phyloP scores from a whole-genome alignment of 1,140 invertebrate species.

The Brachionus koreanus region DNA sequence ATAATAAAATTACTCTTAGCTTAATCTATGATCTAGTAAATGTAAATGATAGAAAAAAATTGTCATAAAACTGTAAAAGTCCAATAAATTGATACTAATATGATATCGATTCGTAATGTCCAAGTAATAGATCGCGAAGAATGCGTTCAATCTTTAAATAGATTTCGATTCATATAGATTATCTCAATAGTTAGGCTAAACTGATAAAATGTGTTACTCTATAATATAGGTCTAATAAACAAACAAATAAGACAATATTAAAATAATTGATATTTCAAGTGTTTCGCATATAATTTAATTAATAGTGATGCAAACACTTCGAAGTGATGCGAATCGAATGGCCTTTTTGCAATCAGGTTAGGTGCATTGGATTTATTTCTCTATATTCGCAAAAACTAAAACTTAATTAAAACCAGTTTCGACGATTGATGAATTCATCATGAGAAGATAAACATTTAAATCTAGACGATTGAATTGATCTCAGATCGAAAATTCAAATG shows the following conservation, averaged over 20 bases:
- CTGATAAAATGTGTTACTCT: background rate
- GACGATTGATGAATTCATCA: constrained; percentile 33
- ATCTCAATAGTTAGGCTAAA: background rate
- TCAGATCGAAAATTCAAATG: constrained; percentile 39
- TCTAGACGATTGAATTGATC: constrained; percentile 24
- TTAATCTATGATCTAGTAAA: no score
- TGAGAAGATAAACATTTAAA: constrained; percentile 22
- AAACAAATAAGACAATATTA: constrained; percentile 25
- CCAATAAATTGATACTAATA: background rate
- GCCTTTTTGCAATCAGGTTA: background rate
- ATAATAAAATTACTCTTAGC: no score
- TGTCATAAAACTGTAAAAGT: no score
- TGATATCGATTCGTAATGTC: background rate
- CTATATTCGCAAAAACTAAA: background rate
- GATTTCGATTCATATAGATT: background rate
- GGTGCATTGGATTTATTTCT: background rate
- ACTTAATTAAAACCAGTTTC: constrained; percentile 30
- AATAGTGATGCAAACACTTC: constrained; percentile 26
- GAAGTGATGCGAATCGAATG: constrained; percentile 13
- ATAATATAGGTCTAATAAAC: constrained; percentile 5
- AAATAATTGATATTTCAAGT: constrained; percentile 40
- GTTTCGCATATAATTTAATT: constrained; percentile 30
- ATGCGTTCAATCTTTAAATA: background rate
- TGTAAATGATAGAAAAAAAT: no score
- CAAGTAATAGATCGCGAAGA: background rate